These are phyloP conservation scores for Rhizomys pruinosus DNA, from an alignment of 2,113 vertebrate species.

Conservation along the genomic window DNA sequence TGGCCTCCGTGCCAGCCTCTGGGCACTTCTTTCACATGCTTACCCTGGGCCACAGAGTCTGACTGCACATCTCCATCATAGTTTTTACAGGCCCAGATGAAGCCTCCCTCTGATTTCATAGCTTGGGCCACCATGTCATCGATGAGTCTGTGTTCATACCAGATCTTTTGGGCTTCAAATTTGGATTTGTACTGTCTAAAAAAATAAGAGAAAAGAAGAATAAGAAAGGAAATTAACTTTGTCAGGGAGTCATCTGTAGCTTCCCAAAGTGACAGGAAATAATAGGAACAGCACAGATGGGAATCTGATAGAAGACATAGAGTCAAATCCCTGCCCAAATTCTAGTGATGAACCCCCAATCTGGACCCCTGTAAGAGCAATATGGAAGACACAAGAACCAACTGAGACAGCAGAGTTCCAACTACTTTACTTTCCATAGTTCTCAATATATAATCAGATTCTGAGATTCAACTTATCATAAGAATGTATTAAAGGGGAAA, in stretches of 20 bases:
- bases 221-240: not conserved
- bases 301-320: not conserved
- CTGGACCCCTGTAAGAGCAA: not conserved
- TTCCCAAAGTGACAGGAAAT: not conserved
- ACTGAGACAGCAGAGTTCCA: not conserved
- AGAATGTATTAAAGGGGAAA: not conserved
- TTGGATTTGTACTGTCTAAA: slow-evolving; percentile 93
- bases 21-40: rapidly evolving
- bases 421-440: not conserved
- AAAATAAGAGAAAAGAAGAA: slow-evolving; percentile 20
- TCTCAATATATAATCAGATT: not conserved
- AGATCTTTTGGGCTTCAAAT: slow-evolving; percentile 95
- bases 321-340: not conserved
- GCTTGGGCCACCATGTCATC: slow-evolving; percentile 99
- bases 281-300: not conserved
- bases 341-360: not conserved
- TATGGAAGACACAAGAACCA: not conserved
- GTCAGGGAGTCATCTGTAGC: not conserved
- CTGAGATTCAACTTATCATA: not conserved
- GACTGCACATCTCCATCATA: slow-evolving; percentile 99
- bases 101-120: slow-evolving; percentile 98
- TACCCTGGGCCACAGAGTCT: slow-evolving; percentile 98
- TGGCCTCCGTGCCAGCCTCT: not conserved
- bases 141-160: slow-evolving; percentile 98
- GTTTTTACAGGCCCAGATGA: slow-evolving; percentile 99